Conservation (phyloP, 2,888 invertebrate genomes). For the Galerucella calmariensis region DNA sequence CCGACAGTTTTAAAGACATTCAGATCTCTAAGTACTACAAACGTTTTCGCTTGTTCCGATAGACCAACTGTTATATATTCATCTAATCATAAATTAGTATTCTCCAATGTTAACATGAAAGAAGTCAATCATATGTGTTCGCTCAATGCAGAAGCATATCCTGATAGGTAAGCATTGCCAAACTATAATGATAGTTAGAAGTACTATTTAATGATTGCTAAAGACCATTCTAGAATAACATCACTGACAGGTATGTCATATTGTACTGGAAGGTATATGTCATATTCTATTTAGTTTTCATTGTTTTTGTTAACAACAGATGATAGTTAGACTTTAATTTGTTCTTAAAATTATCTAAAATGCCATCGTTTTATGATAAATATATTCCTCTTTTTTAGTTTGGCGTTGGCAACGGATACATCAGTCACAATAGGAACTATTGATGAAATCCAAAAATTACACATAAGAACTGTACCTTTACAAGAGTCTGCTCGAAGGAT, state of each 20-base stretch:
- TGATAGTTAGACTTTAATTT: too few relatives aligned
- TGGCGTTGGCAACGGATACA: conserved; percentile 89
- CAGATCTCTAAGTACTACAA: conserved; percentile 88
- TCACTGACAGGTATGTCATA: too few relatives aligned
- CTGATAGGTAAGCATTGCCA: conserved; percentile 76
- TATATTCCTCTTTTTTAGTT: conserved; percentile 64
- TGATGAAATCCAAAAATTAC: conserved; percentile 97
- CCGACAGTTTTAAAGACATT: conserved; percentile 94
- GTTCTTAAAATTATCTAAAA: too few relatives aligned
- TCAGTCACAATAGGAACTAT: conserved; percentile 95
- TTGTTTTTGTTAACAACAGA: too few relatives aligned
- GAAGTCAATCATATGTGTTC: conserved; percentile 99
- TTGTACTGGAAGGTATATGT: too few relatives aligned
- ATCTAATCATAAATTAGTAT: conserved; percentile 97
- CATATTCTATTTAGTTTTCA: too few relatives aligned
- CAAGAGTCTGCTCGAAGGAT: conserved; percentile 95
- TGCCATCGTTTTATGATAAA: not conserved
- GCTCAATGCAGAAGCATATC: conserved; percentile 93
- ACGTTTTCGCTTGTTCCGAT: conserved; percentile 99
- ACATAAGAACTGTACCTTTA: conserved; percentile 94
- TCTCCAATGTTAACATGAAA: conserved; percentile 96
- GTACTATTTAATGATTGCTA: too few relatives aligned
- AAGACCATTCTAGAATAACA: too few relatives aligned
- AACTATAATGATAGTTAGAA: too few relatives aligned
- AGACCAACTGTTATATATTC: conserved; percentile 99